These are phyloP conservation scores for Channa argus DNA, from an alignment of 2,113 vertebrate species.

Conservation along the genomic window DNA sequence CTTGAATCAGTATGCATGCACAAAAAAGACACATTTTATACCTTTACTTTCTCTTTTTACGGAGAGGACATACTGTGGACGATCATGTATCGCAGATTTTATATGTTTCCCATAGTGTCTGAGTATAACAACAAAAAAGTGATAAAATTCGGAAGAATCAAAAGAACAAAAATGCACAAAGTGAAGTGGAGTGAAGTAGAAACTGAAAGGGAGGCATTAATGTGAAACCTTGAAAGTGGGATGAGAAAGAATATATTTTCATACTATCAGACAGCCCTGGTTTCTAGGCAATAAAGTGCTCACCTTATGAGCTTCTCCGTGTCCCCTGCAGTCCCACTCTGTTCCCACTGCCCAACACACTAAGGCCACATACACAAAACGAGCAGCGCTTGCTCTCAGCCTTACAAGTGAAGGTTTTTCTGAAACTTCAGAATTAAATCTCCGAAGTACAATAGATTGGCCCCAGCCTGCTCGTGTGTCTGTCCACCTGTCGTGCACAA, in stretches of 20 bases:
- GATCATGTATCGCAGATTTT: not conserved
- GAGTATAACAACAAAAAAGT: not conserved
- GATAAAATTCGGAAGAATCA: not conserved
- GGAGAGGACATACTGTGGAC: not conserved
- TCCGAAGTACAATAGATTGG: conserved; percentile 18
- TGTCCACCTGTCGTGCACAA: not conserved
- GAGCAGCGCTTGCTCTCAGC: conserved; percentile 34
- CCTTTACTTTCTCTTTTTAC: not conserved
- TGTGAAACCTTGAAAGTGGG: conserved; percentile 44
- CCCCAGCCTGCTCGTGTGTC: not conserved
- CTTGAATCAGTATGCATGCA: not conserved
- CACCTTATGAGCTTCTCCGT: conserved; percentile 58
- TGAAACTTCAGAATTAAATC: conserved; percentile 17
- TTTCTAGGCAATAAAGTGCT: conserved; percentile 52
- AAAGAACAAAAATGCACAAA: not conserved
- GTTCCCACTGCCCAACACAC: conserved; percentile 36
- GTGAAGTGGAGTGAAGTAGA: conserved; percentile 14
- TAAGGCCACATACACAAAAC: conserved; percentile 27
- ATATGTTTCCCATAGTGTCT: not conserved
- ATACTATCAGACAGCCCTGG: conserved; percentile 34
- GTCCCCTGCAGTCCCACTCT: conserved; percentile 37
- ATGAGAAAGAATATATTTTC: conserved; percentile 33
- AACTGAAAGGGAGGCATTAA: conserved; percentile 22
- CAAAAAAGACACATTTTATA: not conserved
- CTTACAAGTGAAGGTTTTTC: conserved; percentile 11